phyloP scores from a whole-genome alignment of 2,888 invertebrate genomes.

The Aporophyla lueneburgensis region DNA sequence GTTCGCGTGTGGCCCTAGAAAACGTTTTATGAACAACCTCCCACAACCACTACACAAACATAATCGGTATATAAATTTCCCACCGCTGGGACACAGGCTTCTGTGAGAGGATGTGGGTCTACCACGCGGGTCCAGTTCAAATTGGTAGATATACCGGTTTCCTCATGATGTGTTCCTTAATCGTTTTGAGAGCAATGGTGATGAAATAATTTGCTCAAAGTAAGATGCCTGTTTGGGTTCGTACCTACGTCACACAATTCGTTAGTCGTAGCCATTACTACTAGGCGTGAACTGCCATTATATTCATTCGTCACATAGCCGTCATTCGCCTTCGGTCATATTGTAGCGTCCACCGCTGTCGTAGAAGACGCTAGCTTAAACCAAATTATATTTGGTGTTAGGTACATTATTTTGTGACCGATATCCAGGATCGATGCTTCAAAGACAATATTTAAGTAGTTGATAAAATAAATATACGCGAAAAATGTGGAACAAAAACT shows the following conservation, averaged over 20 bases:
- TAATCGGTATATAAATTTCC: too few species aligned
- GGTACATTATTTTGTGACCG: background rate
- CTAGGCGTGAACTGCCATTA: background rate
- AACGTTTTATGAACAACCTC: background rate
- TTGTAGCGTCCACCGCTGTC: background rate
- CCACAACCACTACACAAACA: too few species aligned
- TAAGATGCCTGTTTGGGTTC: too few species aligned
- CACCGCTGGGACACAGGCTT: too few species aligned
- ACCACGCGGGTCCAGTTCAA: too few species aligned
- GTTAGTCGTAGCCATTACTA: too few species aligned
- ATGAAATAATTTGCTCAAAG: too few species aligned
- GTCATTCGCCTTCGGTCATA: background rate
- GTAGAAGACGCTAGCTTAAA: background rate
- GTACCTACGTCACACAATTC: too few species aligned
- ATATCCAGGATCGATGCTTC: slow-evolving; percentile 16
- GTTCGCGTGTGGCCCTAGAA: background rate
- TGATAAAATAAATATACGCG: slow-evolving; percentile 11
- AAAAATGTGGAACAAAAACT: slow-evolving; percentile 28
- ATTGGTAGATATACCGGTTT: too few species aligned
- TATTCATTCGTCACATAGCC: background rate
- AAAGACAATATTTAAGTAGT: slow-evolving; percentile 2
- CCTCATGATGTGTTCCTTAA: too few species aligned
- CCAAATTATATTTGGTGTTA: background rate
- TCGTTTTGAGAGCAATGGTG: too few species aligned
- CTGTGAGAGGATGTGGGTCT: too few species aligned